Evolutionary conservation across 2,888 invertebrate species (phyloP), one percentile per base, ranked within the genome.

Genomic region (Pollenia labialis): DNA sequence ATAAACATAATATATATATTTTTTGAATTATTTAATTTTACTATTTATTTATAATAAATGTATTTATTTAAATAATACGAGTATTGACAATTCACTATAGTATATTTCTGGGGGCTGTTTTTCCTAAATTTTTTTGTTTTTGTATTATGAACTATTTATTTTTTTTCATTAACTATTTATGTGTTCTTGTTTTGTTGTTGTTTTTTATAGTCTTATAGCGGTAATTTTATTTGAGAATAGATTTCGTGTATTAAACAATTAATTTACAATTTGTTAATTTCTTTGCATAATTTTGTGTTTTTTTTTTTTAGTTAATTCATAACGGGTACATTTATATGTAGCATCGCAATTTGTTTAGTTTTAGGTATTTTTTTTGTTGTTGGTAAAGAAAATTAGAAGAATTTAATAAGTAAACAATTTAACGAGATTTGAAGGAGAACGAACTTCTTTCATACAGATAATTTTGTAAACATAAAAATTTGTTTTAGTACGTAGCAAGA

Each of bases 301-400:
- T 62, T 85, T 84, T 88, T 66, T 23, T 68, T 75, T 85, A 84
- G 89, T 81, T 83, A 50, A 44, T 76, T 44, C 81, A 64, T 87
- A 91, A 90, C 90, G 91, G 76, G 91, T 91, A 91, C 92, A 90
- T 91, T 90, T 90, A 90, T 90, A 91, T 90, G 92, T 91, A 92
- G 92, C 91, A 91, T 91, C 91, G 92, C 92, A 79, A 64, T 71
- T 52, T 58, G 58, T 72, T 86, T 16, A 46, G 18, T 79, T 68
- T 2, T 32, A 40, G 14, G 14, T 82, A 16, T 64, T 56, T 60
- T 54, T 82, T 23, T 64, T 56, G 54, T 54, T 74, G 40, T 64
- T 40, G 14, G 14, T 50, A 32, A 48, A 66, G 23, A 50, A 64
- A 71, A 8, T 58, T 74, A 4, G 18, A 58, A 46, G n/a, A 16